phyloP scores from a whole-genome alignment of 2,888 invertebrate species.

The Artemia sinica region DNA sequence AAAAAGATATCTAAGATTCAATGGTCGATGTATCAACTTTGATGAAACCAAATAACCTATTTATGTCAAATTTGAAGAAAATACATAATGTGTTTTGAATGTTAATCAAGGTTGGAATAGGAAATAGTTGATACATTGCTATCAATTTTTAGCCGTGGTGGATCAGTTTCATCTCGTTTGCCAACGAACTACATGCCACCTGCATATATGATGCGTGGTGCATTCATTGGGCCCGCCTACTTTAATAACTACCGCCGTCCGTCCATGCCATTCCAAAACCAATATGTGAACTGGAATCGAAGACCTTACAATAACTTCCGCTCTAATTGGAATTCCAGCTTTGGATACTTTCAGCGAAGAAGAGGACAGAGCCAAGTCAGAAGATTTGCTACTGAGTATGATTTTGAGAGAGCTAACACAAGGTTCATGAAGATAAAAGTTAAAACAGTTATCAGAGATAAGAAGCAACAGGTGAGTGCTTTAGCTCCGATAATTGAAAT shows the following conservation, averaged over 20 bases:
- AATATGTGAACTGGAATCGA: neutral
- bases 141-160: no score
- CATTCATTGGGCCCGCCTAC: neutral
- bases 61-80: no score
- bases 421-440: constrained; percentile 29
- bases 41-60: no score
- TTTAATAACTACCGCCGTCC: neutral
- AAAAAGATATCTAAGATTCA: no score
- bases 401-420: constrained; percentile 94
- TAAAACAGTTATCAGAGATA: neutral
- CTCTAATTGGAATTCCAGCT: neutral
- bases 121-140: no score
- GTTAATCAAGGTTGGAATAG: no score
- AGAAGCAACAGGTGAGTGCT: no score
- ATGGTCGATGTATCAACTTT: no score
- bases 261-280: neutral
- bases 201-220: neutral
- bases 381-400: constrained; percentile 91
- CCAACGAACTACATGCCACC: neutral
- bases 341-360: neutral
- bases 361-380: neutral
- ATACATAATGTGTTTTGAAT: no score
- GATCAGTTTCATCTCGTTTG: no score
- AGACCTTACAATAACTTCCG: neutral
- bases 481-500: no score